Conservation (phyloP, 2,797 vertebrate genomes). For the Dendrocincla fuliginosa region DNA sequence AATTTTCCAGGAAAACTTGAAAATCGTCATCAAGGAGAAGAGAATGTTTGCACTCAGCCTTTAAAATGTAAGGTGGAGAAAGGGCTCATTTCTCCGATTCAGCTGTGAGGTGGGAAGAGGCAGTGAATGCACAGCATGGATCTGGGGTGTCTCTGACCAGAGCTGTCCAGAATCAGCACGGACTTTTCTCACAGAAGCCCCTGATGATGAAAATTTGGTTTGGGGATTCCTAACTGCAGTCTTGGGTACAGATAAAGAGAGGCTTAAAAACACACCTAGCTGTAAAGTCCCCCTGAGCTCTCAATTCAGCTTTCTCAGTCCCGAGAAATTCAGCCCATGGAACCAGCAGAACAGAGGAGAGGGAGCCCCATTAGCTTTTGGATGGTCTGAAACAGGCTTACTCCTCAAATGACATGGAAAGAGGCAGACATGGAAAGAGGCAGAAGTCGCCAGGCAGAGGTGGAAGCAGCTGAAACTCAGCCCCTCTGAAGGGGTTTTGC, state of each 20-base stretch:
- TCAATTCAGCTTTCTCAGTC: not conserved
- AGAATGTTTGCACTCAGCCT: constrained; percentile 24
- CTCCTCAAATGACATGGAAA: not conserved
- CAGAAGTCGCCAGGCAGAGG: not conserved
- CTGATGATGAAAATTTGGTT: not conserved
- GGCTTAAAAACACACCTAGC: not conserved
- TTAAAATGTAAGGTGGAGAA: not conserved
- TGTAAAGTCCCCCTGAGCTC: not conserved
- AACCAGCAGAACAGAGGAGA: rapidly evolving
- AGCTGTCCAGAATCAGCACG: not conserved
- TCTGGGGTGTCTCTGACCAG: not conserved
- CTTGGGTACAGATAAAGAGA: not conserved
- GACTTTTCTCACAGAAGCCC: not conserved
- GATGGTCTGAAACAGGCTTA: not conserved
- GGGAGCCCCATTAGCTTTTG: not conserved
- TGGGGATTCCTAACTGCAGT: not conserved
- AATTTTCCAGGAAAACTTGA: constrained; percentile 94
- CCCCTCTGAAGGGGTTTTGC: not conserved
- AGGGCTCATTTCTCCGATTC: not conserved
- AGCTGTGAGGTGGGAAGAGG: not conserved
- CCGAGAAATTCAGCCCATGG: not conserved
- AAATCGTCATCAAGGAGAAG: constrained; percentile 73
- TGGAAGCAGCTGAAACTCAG: not conserved
- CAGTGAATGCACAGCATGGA: rapidly evolving
- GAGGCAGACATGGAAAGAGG: not conserved